Base-by-base conservation (phyloP, 2,888 invertebrate species). In the Chaetoderma sp. region DNA sequence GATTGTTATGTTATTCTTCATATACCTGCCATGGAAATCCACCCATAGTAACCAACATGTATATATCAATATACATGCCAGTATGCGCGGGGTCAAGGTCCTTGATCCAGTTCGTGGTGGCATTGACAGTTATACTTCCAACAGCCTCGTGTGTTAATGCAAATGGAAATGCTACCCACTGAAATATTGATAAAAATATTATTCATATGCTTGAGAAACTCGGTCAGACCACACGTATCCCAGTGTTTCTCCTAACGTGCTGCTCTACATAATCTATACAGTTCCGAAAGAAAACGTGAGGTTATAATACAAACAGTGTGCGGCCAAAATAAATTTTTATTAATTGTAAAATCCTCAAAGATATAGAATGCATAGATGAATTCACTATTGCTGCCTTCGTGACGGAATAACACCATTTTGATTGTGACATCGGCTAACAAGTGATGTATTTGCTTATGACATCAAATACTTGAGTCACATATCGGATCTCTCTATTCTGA, bases 81-180 rank as follows among this genome's bases (percentile, higher is more conserved):
- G 77, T 60, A 33, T 68, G 71, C 5, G 60, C 55, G 0, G 73
- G 58, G 18, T 78, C 78, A 6, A 84, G 27, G 4, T 68, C 63
- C 21, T 78, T 77, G 6, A 83, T 71, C 83, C 83, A 84, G 84
- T 95, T 94, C 59, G 93, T 92, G 28, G 78, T 77, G 44, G 87
- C 80, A 55, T 86, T 84, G 10, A 85, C 72, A 69, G 93, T 90
- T 71, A 96, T 90, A 23, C 94, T 92, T 5, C 86, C 83, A 13
- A 97, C 96, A 81, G 94, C 93, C 21, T 93, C 91, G 88, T 95
- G 93, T 69, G 91, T 89, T 93, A 96, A 93, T 13, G 97, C 96
- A 85, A 97, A 98, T 0, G 98, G 98, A 73, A 98, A 95, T 86
- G 97, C 96, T 91, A 98, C 92, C 98, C 98, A 98, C 86, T 92